Base-by-base conservation (phyloP, 2,113 vertebrate genomes). In the Perognathus longimembris region DNA sequence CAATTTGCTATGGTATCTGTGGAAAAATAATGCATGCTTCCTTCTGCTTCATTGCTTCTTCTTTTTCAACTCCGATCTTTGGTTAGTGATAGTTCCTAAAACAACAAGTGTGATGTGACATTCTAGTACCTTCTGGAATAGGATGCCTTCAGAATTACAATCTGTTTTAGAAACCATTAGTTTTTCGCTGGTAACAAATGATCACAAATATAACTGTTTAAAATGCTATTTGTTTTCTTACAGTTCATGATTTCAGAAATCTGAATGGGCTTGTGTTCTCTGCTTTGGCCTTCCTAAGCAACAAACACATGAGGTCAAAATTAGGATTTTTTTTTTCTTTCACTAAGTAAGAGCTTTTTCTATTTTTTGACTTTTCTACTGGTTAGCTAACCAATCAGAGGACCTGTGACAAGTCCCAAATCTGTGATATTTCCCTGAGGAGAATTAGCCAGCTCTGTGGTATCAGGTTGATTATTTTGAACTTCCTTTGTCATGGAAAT, bases 181-280 rank as follows among this genome's bases (percentile, higher is more conserved):
- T 74, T 93, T 91, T 45, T 36, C 57, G 59, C 24, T 83, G n/a
- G 8, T 80, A 88, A 54, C 28, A 88, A 73, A 54, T n/a, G 54
- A 75, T 61, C 30, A 63, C 26, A 71, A 63, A 86, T 10, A 54
- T 77, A 54, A n/a, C 15, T 64, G 26, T 6, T 83, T 64, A 79
- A 92, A 67, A 82, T 26, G 34, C 12, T 2, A 12, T 78, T 63
- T 54, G 21, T 80, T 61, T 54, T 59, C 18, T 90, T 26, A 34
- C 15, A 38, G 24, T 54, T 90, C 17, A 36, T 10, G 40, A n/a
- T 17, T 32, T 66, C 30, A 61, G 38, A 85, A 90, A 28, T 61
- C 34, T 14, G 42, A 0, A 8, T 21, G 34, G 34, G 32, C 28
- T 85, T 61, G 50, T 3, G 11, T 54, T 74, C 63, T 79, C 77